Base-by-base conservation (phyloP, 2,113 vertebrate genomes). In the Toxostoma redivivum region DNA sequence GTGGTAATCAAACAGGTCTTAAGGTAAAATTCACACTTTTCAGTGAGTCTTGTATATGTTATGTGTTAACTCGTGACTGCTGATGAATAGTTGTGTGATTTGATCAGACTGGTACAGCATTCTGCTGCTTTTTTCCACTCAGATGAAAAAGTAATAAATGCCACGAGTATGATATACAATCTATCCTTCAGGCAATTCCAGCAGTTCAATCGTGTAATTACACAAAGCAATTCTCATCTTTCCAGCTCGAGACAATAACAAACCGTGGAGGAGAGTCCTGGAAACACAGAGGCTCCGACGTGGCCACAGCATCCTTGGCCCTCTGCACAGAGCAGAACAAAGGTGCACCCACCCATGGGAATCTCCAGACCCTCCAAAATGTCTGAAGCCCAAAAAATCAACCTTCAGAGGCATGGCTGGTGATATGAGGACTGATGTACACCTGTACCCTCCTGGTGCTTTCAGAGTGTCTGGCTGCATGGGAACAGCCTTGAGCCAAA, bases 141-240 rank as follows among this genome's bases (percentile, higher is more conserved):
- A 57, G 78, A 90, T 88, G 78, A 81, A 92, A 85, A 94, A 90
- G 58, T 86, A 95, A 93, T 95, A 96, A 95, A 91, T 82, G 71
- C 61, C 83, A 73, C 5, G 57, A 92, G 80, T 18, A 22, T 81
- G 61, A 97, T 93, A 88, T 40, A 92, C 69, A 90, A 85, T 70
- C 92, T 66, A 88, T 80, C 74, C 95, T 94, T 94, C 80, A 88
- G 90, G 92, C 90, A 90, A 71, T 73, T 92, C 69, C 88, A 85
- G 50, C 53, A 87, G 50, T 84, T 92, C 94, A 83, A 9, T 54
- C 73, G 33, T 78, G 65, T 93, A 97, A 96, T 97, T 96, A 96
- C 84, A 96, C 67, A 95, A 81, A 91, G 37, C 74, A 86, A 95
- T 74, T 94, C 12, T 7, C 64, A 86, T 84, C 79, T 73, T 81